phyloP scores from a whole-genome alignment of 2,888 invertebrate species.

The Chymomyza procnemis region DNA sequence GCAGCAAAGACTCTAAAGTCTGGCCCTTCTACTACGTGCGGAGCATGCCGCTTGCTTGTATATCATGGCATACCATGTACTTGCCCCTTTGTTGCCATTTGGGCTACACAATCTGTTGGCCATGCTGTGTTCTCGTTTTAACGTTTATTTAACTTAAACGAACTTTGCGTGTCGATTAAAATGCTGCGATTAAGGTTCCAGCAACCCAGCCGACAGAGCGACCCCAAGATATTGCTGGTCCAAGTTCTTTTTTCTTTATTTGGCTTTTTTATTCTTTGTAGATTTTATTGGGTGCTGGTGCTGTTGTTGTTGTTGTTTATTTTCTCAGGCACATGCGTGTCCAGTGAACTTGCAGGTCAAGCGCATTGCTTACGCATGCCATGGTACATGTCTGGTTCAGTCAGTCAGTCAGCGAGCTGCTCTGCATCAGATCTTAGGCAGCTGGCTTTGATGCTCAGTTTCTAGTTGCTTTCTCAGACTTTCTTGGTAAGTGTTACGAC shows the following conservation, averaged over 20 bases:
- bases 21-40: slow-evolving; percentile 40
- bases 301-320: slow-evolving; percentile 12
- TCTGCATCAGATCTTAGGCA: not conserved
- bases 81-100: slow-evolving; percentile 6
- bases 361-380: slow-evolving; percentile 40
- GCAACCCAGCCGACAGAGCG: slow-evolving; percentile 29
- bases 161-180: slow-evolving; percentile 73
- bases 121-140: slow-evolving; percentile 67
- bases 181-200: slow-evolving; percentile 68
- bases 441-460: not conserved
- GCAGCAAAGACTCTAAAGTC: slow-evolving; percentile 31
- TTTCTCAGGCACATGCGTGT: slow-evolving; percentile 55
- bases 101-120: slow-evolving; percentile 18
- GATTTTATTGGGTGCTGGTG: too few relatives aligned
- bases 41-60: slow-evolving; percentile 64
- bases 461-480: slow-evolving; percentile 52
- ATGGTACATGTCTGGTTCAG: not conserved
- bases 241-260: slow-evolving; percentile 29
- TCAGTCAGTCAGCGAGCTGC: not conserved
- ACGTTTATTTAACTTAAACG: slow-evolving; percentile 74
- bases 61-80: too few relatives aligned
- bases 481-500: slow-evolving; percentile 50
- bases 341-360: slow-evolving; percentile 69
- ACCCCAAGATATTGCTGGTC: not conserved
- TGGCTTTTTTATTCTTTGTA: slow-evolving; percentile 39